A percentile compares a stretch with the other conserved stretches of the same genome.
These are phyloP conservation scores for Thymallus thymallus DNA, from an alignment of 2,113 vertebrate genomes.

Conservation along the genomic window DNA sequence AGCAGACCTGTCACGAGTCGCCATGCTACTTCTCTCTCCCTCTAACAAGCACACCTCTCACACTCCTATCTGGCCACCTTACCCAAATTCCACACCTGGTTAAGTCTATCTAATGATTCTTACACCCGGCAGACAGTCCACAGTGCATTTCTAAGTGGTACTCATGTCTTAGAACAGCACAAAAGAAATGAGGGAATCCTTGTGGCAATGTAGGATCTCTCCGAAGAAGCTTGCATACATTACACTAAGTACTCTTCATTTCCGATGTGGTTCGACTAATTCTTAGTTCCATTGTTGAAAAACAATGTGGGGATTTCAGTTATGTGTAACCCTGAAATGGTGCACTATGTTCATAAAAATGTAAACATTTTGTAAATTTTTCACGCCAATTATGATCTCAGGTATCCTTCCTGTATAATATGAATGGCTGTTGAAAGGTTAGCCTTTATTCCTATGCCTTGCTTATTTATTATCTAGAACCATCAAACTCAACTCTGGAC, in stretches of 20 bases:
- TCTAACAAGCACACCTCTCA: slow-evolving; percentile 16
- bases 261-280: too few relatives aligned
- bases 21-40: not conserved
- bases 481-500: too few relatives aligned
- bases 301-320: too few relatives aligned
- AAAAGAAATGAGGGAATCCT: not conserved
- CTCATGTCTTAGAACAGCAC: not conserved
- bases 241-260: not conserved
- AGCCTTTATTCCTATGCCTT: too few relatives aligned
- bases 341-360: too few relatives aligned
- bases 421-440: too few relatives aligned
- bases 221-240: not conserved
- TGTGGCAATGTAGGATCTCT: not conserved
- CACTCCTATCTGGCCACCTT: not conserved
- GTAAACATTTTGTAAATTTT: too few relatives aligned
- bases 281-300: too few relatives aligned
- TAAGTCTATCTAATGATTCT: slow-evolving; percentile 3
- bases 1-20: slow-evolving; percentile 6
- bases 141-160: not conserved
- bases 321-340: too few relatives aligned
- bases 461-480: too few relatives aligned
- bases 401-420: too few relatives aligned
- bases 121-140: not conserved
- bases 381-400: too few relatives aligned
- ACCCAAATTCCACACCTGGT: slow-evolving; percentile 17